Evolutionary conservation across 2,888 invertebrate species (phyloP), one percentile per base, ranked within the genome.

Genomic region (Eupsilia transversa): DNA sequence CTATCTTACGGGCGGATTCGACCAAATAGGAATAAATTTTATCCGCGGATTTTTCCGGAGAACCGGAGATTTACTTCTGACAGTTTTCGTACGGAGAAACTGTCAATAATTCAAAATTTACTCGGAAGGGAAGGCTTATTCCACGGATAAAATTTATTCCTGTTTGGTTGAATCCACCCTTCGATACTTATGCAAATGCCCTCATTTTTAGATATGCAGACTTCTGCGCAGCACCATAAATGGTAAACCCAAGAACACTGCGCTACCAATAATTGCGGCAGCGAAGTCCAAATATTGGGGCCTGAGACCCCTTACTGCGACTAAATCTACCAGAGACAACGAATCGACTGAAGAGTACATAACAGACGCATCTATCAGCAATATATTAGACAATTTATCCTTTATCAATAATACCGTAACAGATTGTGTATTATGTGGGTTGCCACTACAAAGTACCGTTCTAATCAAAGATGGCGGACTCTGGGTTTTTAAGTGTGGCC

Each of bases 401-500:
- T 80, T 83, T 56, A 86, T 92, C 20, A 91, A 89, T 64, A 91
- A 93, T 49, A 88, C 87, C 61, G 82, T 91, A 10, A 88, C 87
- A 7, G 96, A 96, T 77, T 97, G 97, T 84, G 91, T 94, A 0
- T 95, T 97, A 2, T 97, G 97, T 86, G 97, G 97, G 67, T 89
- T 97, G 87, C 97, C 97, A 74, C 92, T 97, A 60, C 95, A 96
- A 85, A 97, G 97, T 80, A 96, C 96, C 71, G 96, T 97, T 67
- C 88, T 97, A 61, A 94, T 97, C 43, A 95, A 96, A 89, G 97
- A 97, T 91, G 97, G 97, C 86, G 97, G 97, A 23, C 90, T 97
- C 4, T 97, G 97, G 93, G 96, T 97, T 65, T 97, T 97, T 90
- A 96, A 96, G 72, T 97, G 97, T 88, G 97, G 97, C 64, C 97